Base-by-base conservation (phyloP, 2,113 vertebrate genomes). In the Ibidorhyncha struthersii region DNA sequence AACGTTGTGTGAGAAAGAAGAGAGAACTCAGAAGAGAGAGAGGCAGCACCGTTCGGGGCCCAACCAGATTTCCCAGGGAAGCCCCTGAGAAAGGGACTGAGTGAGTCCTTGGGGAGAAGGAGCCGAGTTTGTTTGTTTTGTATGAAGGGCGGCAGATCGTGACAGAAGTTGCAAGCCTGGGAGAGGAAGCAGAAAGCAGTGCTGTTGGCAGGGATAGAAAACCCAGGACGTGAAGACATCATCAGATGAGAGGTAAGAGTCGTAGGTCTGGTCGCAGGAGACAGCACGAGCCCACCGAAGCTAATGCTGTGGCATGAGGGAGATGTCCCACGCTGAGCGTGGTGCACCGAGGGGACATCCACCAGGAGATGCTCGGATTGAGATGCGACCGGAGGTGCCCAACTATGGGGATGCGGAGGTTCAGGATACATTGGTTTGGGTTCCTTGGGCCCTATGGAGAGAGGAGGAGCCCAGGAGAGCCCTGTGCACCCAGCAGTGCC, bases 271-370 rank as follows among this genome's bases (percentile, higher is more conserved):
- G 17, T 71, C 1, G 0, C 20, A 27, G 34, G n/a, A 79, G 19
- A 52, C 25, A 40, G 40, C 5, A 1, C 22, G 71, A 88, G 29
- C 27, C n/a, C 29, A 14, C 32, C 2, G 8, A 41, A 53, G 45
- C 19, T 9, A 2, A 22, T 22, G 30, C 23, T 30, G 12, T 6
- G 6, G 13, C 19, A 9, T 19, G 15, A 67, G 23, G 40, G 36
- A 61, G 30, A 55, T 38, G 40, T 61, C 19, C 45, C 17, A 66
- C 71, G n/a, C 26, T 8, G 3, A 34, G 52, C 7, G 0, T 49
- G 58, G 27, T 7, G 1, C 27, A 8, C 30, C 1, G 7, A 21
- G 8, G 13, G 20, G 13, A 55, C 1, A 0, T 38, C 59, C 2
- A 4, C 30, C 53, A 70, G 69, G 29, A 79, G 53, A 79, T 61